Conservation (phyloP, 2,113 vertebrate genomes). For the Panthera tigris region DNA sequence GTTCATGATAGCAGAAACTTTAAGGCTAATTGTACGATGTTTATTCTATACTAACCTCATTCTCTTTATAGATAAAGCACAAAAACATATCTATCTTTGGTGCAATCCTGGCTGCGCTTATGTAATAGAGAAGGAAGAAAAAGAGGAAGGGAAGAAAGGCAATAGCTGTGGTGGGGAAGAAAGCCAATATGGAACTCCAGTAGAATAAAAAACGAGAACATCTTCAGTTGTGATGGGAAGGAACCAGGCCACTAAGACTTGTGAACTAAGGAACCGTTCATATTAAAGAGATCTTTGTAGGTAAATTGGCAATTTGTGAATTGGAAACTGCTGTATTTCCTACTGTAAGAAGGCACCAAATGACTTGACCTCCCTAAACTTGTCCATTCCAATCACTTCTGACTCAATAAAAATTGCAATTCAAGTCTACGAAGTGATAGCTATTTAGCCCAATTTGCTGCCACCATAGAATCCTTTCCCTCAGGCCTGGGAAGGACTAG, state of each 20-base stretch:
- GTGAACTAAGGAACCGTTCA: neutral
- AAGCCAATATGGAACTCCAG: neutral
- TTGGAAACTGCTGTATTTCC: neutral
- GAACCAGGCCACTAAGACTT: neutral
- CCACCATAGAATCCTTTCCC: neutral
- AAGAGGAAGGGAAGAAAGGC: neutral
- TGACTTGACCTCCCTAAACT: neutral
- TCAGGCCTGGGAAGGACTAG: neutral
- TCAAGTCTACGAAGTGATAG: neutral
- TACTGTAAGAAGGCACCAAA: neutral
- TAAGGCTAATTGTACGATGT: neutral
- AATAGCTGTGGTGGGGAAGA: neutral
- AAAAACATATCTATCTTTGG: neutral
- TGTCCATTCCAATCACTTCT: conserved; percentile 22
- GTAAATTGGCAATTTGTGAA: neutral
- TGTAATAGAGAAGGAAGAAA: neutral
- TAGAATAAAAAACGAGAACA: neutral
- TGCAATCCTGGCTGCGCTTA: neutral
- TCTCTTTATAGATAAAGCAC: neutral
- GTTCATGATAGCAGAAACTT: neutral
- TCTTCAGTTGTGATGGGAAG: neutral
- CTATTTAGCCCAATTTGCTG: neutral
- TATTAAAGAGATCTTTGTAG: neutral
- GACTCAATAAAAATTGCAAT: conserved; percentile 40
- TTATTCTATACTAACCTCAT: neutral